Evolutionary conservation across 2,797 vertebrate species (phyloP).

Genomic region (Scomberomorus guttatus): DNA sequence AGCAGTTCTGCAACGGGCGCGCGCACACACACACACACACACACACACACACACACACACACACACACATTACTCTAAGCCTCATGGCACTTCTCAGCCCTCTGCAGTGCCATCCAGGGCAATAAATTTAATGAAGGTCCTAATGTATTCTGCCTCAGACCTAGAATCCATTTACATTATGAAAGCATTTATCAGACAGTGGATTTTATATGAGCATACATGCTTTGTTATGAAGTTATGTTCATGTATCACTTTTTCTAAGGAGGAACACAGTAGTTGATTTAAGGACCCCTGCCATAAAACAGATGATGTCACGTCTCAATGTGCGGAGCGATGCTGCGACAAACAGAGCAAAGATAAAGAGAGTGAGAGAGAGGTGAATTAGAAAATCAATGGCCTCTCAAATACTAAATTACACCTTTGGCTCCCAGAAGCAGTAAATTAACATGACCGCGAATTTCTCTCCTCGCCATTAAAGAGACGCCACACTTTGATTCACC

Average conservation of each 20-base stretch:
- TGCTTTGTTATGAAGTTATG: conserved; percentile 13
- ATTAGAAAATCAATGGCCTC: conserved; percentile 72
- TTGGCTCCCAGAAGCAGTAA: conserved; percentile 68
- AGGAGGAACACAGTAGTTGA: conserved; percentile 16
- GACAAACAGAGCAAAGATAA: conserved; percentile 29
- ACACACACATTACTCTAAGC: conserved; percentile 44
- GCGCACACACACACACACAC: conserved; percentile 51
- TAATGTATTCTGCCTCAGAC: conserved; percentile 46
- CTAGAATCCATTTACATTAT: conserved; percentile 39
- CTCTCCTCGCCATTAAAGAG: conserved; percentile 60
- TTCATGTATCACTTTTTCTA: conserved; percentile 13
- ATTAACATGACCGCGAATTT: conserved; percentile 69
- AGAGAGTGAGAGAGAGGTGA: conserved; percentile 32
- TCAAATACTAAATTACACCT: conserved; percentile 70
- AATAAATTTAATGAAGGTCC: conserved; percentile 48
- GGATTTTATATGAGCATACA: not conserved
- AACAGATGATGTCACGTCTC: conserved; percentile 68
- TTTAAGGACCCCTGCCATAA: conserved; percentile 62
- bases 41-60: conserved; percentile 31
- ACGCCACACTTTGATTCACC: conserved; percentile 71
- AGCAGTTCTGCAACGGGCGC: conserved; percentile 88
- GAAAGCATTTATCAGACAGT: conserved; percentile 21
- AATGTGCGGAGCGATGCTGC: conserved; percentile 56
- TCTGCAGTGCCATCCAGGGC: conserved; percentile 26
- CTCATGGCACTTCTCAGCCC: conserved; percentile 35